A percentile compares a stretch with the other conserved stretches of the same genome.
These are phyloP conservation scores for Colistium nudipinnis DNA, from an alignment of 2,113 vertebrate genomes.

Conservation along the genomic window DNA sequence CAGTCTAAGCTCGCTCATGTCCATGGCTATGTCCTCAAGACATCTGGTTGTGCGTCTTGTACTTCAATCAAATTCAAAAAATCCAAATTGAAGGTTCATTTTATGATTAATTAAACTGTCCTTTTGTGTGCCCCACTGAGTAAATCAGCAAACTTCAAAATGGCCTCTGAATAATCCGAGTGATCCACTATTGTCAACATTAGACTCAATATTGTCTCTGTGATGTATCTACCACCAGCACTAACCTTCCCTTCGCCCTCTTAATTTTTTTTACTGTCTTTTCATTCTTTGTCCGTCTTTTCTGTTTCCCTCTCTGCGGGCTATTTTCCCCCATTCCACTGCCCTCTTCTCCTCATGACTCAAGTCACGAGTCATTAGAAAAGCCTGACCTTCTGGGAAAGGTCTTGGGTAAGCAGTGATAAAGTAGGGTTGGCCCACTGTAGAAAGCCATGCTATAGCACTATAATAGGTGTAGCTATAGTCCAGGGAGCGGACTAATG, in stretches of 20 bases:
- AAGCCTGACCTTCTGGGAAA: conserved; percentile 81
- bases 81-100: background rate
- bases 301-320: conserved; percentile 54
- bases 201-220: conserved; percentile 28
- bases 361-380: conserved; percentile 81
- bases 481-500: conserved; percentile 79
- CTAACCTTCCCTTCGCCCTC: conserved; percentile 44
- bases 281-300: conserved; percentile 51
- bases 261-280: conserved; percentile 45
- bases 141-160: conserved; percentile 19
- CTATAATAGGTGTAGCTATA: conserved; percentile 80
- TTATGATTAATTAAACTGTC: conserved; percentile 12
- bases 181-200: conserved; percentile 17
- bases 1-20: background rate
- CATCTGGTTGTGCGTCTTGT: background rate
- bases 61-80: background rate
- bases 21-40: background rate
- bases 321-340: conserved; percentile 69
- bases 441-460: conserved; percentile 69
- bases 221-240: conserved; percentile 22
- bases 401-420: conserved; percentile 81
- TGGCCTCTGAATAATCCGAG: conserved; percentile 17
- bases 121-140: background rate
- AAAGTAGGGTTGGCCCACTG: conserved; percentile 74
- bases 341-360: conserved; percentile 73